Evolutionary conservation across 2,797 vertebrate species (phyloP), one percentile per base, ranked within the genome.

Genomic region (Megalops cyprinoides): DNA sequence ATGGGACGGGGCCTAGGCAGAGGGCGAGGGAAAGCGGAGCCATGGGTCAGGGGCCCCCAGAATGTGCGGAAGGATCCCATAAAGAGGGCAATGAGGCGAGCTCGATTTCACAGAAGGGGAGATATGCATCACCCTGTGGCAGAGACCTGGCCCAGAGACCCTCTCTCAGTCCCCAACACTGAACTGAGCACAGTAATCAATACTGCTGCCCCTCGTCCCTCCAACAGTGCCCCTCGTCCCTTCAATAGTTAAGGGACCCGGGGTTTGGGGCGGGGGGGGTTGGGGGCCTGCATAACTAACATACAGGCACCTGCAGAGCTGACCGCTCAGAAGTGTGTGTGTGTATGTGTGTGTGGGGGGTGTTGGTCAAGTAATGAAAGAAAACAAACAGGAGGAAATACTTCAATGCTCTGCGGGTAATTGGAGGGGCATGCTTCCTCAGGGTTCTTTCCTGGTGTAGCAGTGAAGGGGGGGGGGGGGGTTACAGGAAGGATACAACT

Each of bases 151-250:
- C 67, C 84, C 1, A 74, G 73, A 58, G 58, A 20, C 39, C 12
- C 55, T 65, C 65, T 78, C 86, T 84, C 85, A 77, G 69, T 58
- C 44, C 1, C 58, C 58, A 83, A 62, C 77, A 90, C 62, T 37
- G 0, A 73, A 48, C 82, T 79, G 88, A 82, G 60, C 78, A 83
- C n/a, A 71, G 89, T 87, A 92, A 92, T 89, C 85, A 79, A 90
- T 90, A 73, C 82, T 42, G 25, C 48, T 69, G 37, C 44, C 71
- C 58, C 49, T 65, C 85, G 87, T 56, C 79, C 81, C 74, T 85
- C 86, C 79, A 87, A 93, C n/a, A n/a, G n/a, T 69, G 37, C 44
- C 71, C 58, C 49, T 65, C 85, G 87, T 56, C 79, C 81, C 74
- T 85, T 86, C 88, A 84, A 82, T 87, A 89, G 82, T 80, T 76